Evolutionary conservation across 2,797 vertebrate species (phyloP).

Genomic region (Eulemur coronatus): DNA sequence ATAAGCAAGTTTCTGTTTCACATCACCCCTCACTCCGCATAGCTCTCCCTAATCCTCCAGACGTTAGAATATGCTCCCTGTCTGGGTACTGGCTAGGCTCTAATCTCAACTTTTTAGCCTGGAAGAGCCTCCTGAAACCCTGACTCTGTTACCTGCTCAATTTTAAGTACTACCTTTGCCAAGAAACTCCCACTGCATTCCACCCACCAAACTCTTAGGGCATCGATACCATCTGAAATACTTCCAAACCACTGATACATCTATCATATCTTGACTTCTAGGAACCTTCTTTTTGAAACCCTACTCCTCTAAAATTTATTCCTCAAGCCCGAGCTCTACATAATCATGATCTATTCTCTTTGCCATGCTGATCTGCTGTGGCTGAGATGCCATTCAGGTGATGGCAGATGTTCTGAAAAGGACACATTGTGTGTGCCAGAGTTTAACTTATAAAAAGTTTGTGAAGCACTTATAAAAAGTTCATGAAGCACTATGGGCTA

Average conservation of each 20-base stretch:
- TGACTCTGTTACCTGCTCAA: neutral
- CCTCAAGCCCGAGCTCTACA: no score
- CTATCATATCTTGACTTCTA: neutral
- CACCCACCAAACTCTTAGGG: neutral
- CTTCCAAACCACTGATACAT: neutral
- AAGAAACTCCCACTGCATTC: neutral
- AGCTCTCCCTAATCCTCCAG: neutral
- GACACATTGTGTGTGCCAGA: neutral
- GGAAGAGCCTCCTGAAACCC: neutral
- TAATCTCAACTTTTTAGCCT: neutral
- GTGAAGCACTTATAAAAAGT: neutral
- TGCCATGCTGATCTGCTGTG: neutral
- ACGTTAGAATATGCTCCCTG: neutral
- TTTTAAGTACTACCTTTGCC: neutral
- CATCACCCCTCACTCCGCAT: neutral
- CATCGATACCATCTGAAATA: neutral
- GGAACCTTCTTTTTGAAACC: neutral
- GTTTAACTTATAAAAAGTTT: neutral
- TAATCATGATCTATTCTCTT: neutral
- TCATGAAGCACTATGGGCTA: neutral
- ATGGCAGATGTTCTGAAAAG: neutral
- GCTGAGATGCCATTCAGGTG: neutral
- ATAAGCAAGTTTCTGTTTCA: neutral
- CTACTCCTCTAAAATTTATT: neutral
- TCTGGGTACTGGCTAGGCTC: neutral